phyloP scores from a whole-genome alignment of 2,888 invertebrate species.

The Ptychoptera albimana region DNA sequence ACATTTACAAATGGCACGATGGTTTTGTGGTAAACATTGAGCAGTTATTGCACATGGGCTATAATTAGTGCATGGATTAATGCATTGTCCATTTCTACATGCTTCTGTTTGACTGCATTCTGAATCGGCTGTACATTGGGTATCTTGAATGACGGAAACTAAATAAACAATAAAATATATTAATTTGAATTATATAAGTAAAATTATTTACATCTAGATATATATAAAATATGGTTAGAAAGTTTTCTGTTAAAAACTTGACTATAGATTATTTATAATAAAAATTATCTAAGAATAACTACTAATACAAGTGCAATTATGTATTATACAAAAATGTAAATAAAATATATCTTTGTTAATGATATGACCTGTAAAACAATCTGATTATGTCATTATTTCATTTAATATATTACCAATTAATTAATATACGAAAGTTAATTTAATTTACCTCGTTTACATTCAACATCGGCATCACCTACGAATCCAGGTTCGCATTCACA shows the following conservation, averaged over 20 bases:
- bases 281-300: neutral
- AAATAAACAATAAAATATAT: conserved; percentile 5
- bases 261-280: no score
- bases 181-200: neutral
- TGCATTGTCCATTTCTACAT: conserved; percentile 55
- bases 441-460: conserved; percentile 58
- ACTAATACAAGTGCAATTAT: no score
- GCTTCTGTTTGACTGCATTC: conserved; percentile 58
- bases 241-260: no score
- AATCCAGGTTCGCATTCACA: conserved; percentile 73
- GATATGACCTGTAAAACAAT: no score
- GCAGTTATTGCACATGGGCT: conserved; percentile 65
- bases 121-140: conserved; percentile 51
- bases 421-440: neutral
- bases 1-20: conserved; percentile 64
- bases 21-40: conserved; percentile 57
- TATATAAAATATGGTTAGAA: no score
- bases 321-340: no score
- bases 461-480: conserved; percentile 71
- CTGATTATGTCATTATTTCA: no score
- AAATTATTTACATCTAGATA: conserved; percentile 7
- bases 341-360: no score
- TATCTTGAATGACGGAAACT: conserved; percentile 20
- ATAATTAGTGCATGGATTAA: conserved; percentile 52
- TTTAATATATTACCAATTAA: neutral